Evolutionary conservation across 2,888 invertebrate genomes (phyloP).

Genomic region (Andrena marginata): DNA sequence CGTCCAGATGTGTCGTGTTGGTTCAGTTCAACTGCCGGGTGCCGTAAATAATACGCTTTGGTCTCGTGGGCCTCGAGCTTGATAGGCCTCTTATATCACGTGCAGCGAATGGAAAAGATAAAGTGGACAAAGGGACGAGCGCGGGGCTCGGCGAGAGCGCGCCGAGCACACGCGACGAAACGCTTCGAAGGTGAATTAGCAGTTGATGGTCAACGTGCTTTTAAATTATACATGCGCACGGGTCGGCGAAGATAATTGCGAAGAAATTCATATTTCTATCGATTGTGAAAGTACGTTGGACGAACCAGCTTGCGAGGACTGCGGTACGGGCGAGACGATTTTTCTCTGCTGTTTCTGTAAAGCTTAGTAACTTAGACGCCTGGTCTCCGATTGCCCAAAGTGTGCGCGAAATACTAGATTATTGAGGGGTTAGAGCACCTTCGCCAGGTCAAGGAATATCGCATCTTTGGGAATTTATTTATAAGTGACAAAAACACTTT

Average conservation of each 20-base stretch:
- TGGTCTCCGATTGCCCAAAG: not conserved
- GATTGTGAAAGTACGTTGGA: not conserved
- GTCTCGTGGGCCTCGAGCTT: not conserved
- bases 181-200: not conserved
- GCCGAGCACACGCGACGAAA: not conserved
- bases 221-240: not conserved
- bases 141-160: not conserved
- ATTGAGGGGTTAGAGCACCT: too few relatives aligned
- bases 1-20: not conserved
- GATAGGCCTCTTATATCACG: conserved; percentile 1
- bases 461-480: too few relatives aligned
- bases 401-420: too few relatives aligned
- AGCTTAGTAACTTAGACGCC: not conserved
- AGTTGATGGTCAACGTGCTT: not conserved
- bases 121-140: not conserved
- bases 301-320: not conserved
- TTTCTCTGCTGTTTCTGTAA: not conserved
- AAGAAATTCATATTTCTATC: not conserved
- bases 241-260: too few relatives aligned
- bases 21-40: not conserved
- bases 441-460: too few relatives aligned
- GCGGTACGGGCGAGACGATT: not conserved
- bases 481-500: too few relatives aligned
- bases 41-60: not conserved
- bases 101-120: not conserved